Evolutionary conservation across 2,888 invertebrate genomes (phyloP).

Genomic region (Pheosia tremula): DNA sequence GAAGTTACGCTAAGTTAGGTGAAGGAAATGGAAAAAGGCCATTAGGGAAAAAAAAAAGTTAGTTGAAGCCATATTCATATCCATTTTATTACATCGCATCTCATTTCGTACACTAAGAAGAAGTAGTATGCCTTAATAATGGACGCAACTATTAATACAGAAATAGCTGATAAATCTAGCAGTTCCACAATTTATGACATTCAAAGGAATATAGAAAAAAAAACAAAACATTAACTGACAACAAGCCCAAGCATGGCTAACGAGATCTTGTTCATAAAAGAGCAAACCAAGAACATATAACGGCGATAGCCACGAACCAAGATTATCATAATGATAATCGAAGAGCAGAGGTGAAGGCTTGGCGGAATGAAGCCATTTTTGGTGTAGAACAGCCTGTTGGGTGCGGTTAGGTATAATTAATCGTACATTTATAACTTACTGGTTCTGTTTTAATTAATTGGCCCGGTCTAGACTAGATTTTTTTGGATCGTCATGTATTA

Average conservation of each 20-base stretch:
- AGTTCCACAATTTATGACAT: too few species aligned
- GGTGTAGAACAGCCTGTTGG: constrained; percentile 4
- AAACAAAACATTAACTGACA: too few species aligned
- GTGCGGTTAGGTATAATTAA: constrained; percentile 17
- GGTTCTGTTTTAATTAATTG: constrained; percentile 18
- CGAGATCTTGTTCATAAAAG: constrained; percentile 28
- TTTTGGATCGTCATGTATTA: constrained; percentile 10
- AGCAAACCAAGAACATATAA: constrained; percentile 19
- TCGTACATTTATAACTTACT: constrained; percentile 12
- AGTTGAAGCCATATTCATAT: too few species aligned
- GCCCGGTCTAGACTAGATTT: constrained; percentile 17
- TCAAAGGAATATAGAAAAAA: too few species aligned
- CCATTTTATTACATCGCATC: too few species aligned
- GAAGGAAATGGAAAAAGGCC: too few species aligned
- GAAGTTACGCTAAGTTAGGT: too few species aligned
- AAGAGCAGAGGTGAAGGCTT: constrained; percentile 43
- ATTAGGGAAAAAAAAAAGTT: too few species aligned
- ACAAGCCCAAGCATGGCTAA: constrained; percentile 18
- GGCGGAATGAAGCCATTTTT: constrained; percentile 14
- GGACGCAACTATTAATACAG: too few species aligned
- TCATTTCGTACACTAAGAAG: too few species aligned
- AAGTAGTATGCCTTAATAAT: too few species aligned
- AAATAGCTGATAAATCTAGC: too few species aligned
- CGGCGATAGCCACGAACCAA: constrained; percentile 26
- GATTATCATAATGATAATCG: constrained; percentile 36